A percentile compares a stretch with the other conserved stretches of the same genome.
These are phyloP conservation scores for Neodontobutis hainanensis DNA, from an alignment of 2,113 vertebrate species.

Conservation along the genomic window DNA sequence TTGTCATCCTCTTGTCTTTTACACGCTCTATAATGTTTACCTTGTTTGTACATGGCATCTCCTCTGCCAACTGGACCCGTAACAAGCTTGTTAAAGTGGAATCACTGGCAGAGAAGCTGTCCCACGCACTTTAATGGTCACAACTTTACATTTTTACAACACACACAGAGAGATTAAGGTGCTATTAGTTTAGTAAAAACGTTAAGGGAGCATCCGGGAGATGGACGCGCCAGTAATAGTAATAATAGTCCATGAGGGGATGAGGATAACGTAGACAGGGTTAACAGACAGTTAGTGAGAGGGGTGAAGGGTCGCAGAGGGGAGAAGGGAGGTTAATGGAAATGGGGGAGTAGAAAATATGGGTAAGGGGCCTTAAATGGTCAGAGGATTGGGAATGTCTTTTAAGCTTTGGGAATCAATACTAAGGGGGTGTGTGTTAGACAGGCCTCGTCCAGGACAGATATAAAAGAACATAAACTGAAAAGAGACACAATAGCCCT, in stretches of 20 bases:
- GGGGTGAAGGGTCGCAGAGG: slow-evolving; percentile 54
- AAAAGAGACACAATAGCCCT: slow-evolving; percentile 2
- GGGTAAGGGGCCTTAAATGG: slow-evolving; percentile 65
- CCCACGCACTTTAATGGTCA: slow-evolving; percentile 10
- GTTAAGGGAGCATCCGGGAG: slow-evolving; percentile 18
- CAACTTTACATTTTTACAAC: slow-evolving; percentile 46
- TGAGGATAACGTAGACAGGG: slow-evolving; percentile 44
- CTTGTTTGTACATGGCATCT: slow-evolving; percentile 45
- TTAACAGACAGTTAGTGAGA: slow-evolving; percentile 53
- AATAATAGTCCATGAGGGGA: slow-evolving; percentile 37
- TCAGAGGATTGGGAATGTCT: slow-evolving; percentile 80
- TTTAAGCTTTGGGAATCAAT: slow-evolving; percentile 67
- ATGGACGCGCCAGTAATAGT: slow-evolving; percentile 19
- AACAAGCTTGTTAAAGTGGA: slow-evolving; percentile 52
- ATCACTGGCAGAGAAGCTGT: slow-evolving; percentile 33
- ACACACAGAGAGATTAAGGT: slow-evolving; percentile 10
- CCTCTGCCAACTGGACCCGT: slow-evolving; percentile 48
- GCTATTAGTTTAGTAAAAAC: slow-evolving; percentile 7
- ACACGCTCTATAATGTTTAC: slow-evolving; percentile 47
- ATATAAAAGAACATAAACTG: slow-evolving; percentile 23
- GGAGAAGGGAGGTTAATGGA: slow-evolving; percentile 77
- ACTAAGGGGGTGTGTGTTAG: slow-evolving; percentile 55
- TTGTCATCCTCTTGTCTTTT: slow-evolving; percentile 47
- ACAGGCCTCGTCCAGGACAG: slow-evolving; percentile 55
- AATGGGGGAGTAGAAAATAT: slow-evolving; percentile 61